Percentiles rank a stretch among this genome's conserved stretches.
phyloP scores from a whole-genome alignment of 2,888 invertebrate species.

The Cyclophora albipunctata region DNA sequence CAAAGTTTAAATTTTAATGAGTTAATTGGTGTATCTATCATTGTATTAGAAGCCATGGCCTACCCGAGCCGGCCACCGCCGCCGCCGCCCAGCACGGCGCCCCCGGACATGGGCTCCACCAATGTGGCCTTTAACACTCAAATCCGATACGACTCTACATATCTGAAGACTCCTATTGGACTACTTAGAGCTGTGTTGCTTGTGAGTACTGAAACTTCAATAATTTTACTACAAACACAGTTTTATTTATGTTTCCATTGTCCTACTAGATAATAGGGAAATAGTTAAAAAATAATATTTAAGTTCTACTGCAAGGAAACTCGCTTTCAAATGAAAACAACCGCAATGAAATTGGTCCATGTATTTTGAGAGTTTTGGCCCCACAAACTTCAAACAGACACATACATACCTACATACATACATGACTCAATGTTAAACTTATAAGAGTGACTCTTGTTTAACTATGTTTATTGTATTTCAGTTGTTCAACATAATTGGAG shows the following conservation, averaged over 20 bases:
- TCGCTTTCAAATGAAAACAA: no score
- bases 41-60: constrained; percentile 31
- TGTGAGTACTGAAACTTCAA: constrained; percentile 36
- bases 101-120: constrained; percentile 54
- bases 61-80: constrained; percentile 38
- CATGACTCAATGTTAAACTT: background rate
- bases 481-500: constrained; percentile 82
- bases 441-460: constrained; percentile 14
- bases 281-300: no score
- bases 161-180: constrained; percentile 48
- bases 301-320: no score
- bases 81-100: constrained; percentile 23
- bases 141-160: constrained; percentile 50
- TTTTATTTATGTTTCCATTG: no score
- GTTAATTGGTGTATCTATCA: no score
- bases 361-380: background rate
- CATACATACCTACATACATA: background rate
- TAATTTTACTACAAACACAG: no score
- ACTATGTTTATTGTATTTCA: constrained; percentile 37
- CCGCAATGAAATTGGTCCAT: background rate
- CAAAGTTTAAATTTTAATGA: no score
- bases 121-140: constrained; percentile 60
- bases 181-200: constrained; percentile 46
- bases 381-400: no score
- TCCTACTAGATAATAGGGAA: no score